Base-by-base conservation (phyloP, 2,888 invertebrate genomes). In the Rhopalosiphum nymphaeae region DNA sequence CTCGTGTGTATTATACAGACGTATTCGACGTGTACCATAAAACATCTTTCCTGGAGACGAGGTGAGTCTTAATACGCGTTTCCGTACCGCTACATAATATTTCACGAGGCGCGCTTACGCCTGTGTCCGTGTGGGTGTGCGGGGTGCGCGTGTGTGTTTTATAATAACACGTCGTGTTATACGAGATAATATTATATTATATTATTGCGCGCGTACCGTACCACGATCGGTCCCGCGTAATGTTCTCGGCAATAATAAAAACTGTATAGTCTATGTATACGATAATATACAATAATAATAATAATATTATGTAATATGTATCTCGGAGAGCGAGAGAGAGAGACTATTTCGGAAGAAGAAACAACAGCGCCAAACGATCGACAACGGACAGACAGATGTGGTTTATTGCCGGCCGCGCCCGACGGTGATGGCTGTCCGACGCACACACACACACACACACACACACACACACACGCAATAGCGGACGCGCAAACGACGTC, bases 361-460 rank as follows among this genome's bases (percentile, higher is more conserved):
- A 88, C n/a, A 36, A 88, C n/a, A 25, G 29, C n/a, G n/a, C 29
- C 29, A 88, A 88, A 78, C 29, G n/a, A 53, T n/a, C 87, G 49
- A 88, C 44, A 46, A 46, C 53, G 53, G 53, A 53, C 49, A 16
- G 87, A 87, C 87, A 87, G 49, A 88, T 88, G 87, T 49, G 87
- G 87, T 88, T 88, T 88, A 88, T 87, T 46, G 87, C 44, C 85
- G 44, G n/a, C n/a, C 87, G 84, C 84, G 53, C 21, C 16, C 84
- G n/a, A 84, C 16, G n/a, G 29, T 49, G 86, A 49, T 86, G 87
- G 36, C 36, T 36, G 36, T 78, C 36, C 78, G 78, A 78, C 78
- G 36, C 78, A 36, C 67, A n/a, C 67, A n/a, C 61, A 29, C 61
- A 11, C 61, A 11, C 61, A 9, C 61, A 29, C 61, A 11, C 61